Evolutionary conservation across 2,797 vertebrate genomes (phyloP).

Genomic region (Cichlasoma orientale): DNA sequence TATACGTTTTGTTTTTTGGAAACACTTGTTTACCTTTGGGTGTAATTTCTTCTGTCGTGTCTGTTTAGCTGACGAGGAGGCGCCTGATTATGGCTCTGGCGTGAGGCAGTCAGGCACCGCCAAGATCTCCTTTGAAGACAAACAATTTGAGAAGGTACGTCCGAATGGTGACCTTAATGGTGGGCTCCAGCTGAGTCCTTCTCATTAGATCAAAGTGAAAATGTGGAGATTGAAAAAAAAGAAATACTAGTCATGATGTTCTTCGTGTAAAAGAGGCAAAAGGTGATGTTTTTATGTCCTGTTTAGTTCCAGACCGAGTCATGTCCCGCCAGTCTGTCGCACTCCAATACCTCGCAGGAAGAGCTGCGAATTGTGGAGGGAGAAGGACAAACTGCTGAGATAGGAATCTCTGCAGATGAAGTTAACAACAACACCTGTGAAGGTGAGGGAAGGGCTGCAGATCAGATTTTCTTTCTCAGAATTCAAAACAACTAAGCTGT

Average conservation of each 20-base stretch:
- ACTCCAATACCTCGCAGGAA: constrained; percentile 93
- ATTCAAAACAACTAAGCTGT: no score
- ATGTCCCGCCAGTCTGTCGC: constrained; percentile 84
- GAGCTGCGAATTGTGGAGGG: constrained; percentile 96
- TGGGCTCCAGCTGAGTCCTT: background rate
- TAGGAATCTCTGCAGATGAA: constrained; percentile 89
- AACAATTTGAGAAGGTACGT: constrained; percentile 95
- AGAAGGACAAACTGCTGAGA: constrained; percentile 89
- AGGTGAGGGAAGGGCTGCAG: constrained; percentile 72
- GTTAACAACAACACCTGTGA: constrained; percentile 98
- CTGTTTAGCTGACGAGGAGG: constrained; percentile 92
- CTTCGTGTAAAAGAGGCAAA: background rate
- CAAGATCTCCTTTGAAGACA: constrained; percentile 96
- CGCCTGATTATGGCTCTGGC: constrained; percentile 95
- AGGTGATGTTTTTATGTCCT: constrained; percentile 3
- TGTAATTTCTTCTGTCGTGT: constrained; percentile 1
- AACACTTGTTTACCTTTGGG: background rate
- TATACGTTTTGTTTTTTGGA: background rate
- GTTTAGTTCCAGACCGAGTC: constrained; percentile 93
- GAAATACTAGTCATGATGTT: background rate
- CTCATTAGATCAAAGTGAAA: background rate
- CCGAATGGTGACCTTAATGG: background rate
- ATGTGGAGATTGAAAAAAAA: background rate
- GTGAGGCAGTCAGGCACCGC: constrained; percentile 96
- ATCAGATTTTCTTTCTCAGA: background rate